These are phyloP conservation scores for Brachyistius frenatus DNA, from an alignment of 2,113 vertebrate species.

Conservation along the genomic window DNA sequence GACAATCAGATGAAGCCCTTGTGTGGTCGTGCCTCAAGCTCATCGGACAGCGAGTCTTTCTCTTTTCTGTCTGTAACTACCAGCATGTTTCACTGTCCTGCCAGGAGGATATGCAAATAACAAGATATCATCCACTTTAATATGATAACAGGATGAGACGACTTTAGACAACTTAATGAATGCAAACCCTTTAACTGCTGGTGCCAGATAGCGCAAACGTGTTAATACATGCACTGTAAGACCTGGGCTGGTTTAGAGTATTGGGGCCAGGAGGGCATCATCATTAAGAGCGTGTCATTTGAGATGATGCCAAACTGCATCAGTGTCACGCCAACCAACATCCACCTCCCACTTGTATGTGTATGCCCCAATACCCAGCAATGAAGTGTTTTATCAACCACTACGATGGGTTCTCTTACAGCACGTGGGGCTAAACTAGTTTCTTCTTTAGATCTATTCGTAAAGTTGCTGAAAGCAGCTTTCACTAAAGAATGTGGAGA, in stretches of 20 bases:
- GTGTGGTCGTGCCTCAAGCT: slow-evolving; percentile 17
- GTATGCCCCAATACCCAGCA: slow-evolving; percentile 30
- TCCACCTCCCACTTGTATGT: slow-evolving; percentile 7
- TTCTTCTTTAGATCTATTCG: not conserved
- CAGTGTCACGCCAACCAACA: slow-evolving; percentile 23
- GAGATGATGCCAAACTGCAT: slow-evolving; percentile 52
- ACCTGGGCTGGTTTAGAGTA: slow-evolving; percentile 24
- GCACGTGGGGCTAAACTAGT: not conserved
- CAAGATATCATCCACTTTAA: slow-evolving; percentile 4
- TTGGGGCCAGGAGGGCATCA: slow-evolving; percentile 41
- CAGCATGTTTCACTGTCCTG: not conserved
- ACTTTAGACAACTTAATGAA: slow-evolving; percentile 16
- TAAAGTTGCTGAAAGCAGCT: slow-evolving; percentile 1
- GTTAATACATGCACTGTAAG: slow-evolving; percentile 14
- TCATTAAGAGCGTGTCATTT: slow-evolving; percentile 45
- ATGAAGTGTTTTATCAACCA: not conserved
- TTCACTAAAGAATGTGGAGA: not conserved
- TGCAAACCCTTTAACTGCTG: slow-evolving; percentile 14
- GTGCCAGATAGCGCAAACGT: not conserved
- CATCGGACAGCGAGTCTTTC: slow-evolving; percentile 3
- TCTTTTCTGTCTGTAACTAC: slow-evolving; percentile 32
- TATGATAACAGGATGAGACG: not conserved
- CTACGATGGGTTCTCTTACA: not conserved
- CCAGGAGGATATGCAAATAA: slow-evolving; percentile 5
- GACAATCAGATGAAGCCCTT: slow-evolving; percentile 47